A percentile compares a stretch with the other conserved stretches of the same genome.
Conservation (phyloP, 2,888 invertebrate species). For the Pinctada fucata region DNA sequence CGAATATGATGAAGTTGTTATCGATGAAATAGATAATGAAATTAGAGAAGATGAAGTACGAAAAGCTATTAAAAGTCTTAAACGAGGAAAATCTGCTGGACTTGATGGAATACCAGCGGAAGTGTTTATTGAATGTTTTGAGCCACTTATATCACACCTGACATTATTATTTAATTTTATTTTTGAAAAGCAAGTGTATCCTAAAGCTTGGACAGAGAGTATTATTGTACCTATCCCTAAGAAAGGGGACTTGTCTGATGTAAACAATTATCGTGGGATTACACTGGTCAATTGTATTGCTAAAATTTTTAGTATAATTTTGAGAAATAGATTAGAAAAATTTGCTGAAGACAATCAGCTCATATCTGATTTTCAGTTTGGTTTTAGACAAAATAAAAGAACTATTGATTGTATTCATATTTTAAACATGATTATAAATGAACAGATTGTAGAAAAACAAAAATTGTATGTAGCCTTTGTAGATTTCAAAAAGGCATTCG, state of each 20-base stretch:
- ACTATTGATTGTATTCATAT: conserved; percentile 19
- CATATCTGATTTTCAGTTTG: conserved; percentile 21
- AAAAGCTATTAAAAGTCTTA: conserved; percentile 16
- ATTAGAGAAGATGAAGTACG: conserved; percentile 15
- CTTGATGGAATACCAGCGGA: conserved; percentile 21
- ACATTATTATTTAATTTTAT: conserved; percentile 29
- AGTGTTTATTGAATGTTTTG: conserved; percentile 17
- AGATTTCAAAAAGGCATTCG: conserved; percentile 28
- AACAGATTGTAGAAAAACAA: not conserved
- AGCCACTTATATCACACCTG: conserved; percentile 14
- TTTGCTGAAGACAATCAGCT: conserved; percentile 18
- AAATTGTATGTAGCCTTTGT: conserved; percentile 23
- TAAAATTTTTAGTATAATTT: conserved; percentile 31
- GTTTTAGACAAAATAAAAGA: conserved; percentile 20
- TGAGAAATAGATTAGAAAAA: conserved; percentile 1
- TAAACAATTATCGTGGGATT: conserved; percentile 37
- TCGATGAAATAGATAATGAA: conserved; percentile 9
- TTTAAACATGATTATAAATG: conserved; percentile 9
- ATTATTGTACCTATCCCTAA: conserved; percentile 39
- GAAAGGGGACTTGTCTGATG: conserved; percentile 31
- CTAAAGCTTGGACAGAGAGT: conserved; percentile 25
- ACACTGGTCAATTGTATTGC: conserved; percentile 35
- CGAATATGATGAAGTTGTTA: not conserved
- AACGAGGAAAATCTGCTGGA: conserved; percentile 23
- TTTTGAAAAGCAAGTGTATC: conserved; percentile 31